These are phyloP conservation scores for Gymnorhina tibicen DNA, from an alignment of 2,113 vertebrate genomes.

Conservation along the genomic window DNA sequence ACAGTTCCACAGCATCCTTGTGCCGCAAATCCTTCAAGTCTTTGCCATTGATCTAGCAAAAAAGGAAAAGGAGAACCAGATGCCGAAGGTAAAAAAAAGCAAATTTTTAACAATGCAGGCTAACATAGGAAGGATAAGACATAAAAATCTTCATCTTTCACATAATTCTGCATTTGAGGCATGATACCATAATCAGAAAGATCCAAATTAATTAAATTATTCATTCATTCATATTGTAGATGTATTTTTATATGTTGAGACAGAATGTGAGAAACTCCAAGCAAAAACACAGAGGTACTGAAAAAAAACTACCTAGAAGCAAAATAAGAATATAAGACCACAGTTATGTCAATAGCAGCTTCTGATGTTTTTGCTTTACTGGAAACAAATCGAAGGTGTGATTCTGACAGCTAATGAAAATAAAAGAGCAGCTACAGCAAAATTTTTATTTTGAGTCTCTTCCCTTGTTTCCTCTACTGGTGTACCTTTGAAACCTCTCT, in stretches of 20 bases:
- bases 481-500: neutral
- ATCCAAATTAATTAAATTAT: neutral
- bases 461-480: neutral
- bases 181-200: neutral
- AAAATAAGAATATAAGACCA: neutral
- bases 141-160: neutral
- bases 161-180: neutral
- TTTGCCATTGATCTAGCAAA: slow-evolving; percentile 84
- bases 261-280: neutral
- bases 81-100: neutral
- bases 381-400: slow-evolving; percentile 3
- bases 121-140: neutral
- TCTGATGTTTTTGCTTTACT: neutral
- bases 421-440: neutral
- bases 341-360: neutral
- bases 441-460: neutral
- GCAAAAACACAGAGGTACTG: neutral
- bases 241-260: neutral
- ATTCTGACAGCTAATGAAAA: neutral
- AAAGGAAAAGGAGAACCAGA: neutral
- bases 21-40: slow-evolving; percentile 82
- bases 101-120: neutral
- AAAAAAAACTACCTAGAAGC: neutral
- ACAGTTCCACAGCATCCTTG: slow-evolving; percentile 84
- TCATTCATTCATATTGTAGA: neutral